Base-by-base conservation (phyloP, 2,113 vertebrate genomes). In the Aramus guarauna region DNA sequence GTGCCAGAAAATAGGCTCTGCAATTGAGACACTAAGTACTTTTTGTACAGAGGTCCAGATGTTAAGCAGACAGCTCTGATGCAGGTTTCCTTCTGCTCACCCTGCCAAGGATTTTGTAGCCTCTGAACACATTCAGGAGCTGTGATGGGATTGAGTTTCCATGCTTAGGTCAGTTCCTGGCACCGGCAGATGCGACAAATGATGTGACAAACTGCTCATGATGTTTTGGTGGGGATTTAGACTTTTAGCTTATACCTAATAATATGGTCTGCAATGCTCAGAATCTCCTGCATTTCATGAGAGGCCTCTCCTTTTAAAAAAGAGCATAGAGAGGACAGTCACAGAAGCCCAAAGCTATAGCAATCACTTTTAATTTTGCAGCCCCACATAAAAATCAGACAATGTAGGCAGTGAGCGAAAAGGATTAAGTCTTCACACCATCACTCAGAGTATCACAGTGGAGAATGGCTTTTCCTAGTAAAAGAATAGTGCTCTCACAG, bases 141-240 rank as follows among this genome's bases (percentile, higher is more conserved):
- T 94, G 82, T 94, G 91, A 95, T 88, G 97, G 37, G 60, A 92
- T 73, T 90, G 60, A 91, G 88, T 97, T 97, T 97, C 96, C 96
- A 96, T 89, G 91, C 95, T 98, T 98, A 98, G 96, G 94, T 97
- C 94, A 97, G 96, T 88, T 96, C 90, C 85, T 68, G 63, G 93
- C 91, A 88, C 93, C 72, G 64, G 92, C 94, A 97, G 93, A 80
- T 92, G 91, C 59, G 34, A 97, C 93, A 97, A 95, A 95, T 87
- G 94, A 92, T 94, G 93, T 95, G 96, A 97, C 95, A 97, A 94
- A 93, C 73, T 94, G 96, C 53, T 76, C 52, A 47, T 47, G 48
- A 93, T 85, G 64, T 52, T 93, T 93, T 56, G 80, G 85, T 95
- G 84, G 90, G 71, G 85, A 93, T 68, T 91, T 81, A 85, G 64